Percentiles rank a stretch among this genome's conserved stretches.
Conservation (phyloP, 2,113 vertebrate genomes). For the Lophochroa leadbeateri region DNA sequence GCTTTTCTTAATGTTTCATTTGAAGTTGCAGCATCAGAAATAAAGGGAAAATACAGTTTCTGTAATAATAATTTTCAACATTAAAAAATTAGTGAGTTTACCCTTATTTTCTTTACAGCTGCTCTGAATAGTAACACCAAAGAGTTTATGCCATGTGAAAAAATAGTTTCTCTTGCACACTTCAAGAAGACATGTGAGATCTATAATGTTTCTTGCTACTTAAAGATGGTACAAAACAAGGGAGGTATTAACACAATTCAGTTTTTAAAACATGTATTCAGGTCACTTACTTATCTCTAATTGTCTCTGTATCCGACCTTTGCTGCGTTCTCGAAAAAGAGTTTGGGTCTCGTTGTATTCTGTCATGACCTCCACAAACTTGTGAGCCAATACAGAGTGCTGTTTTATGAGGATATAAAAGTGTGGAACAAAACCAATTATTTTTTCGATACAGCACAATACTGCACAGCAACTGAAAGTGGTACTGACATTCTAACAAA, state of each 20-base stretch:
- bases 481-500: not conserved
- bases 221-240: not conserved
- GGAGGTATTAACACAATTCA: not conserved
- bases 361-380: constrained; percentile 96
- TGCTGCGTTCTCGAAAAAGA: constrained; percentile 92
- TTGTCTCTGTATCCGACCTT: constrained; percentile 92
- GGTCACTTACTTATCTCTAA: constrained; percentile 93
- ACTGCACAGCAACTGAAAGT: not conserved
- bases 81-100: not conserved
- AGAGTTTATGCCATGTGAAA: not conserved
- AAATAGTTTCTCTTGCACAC: no score
- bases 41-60: not conserved
- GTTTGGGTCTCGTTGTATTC: constrained; percentile 92
- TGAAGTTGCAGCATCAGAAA: not conserved
- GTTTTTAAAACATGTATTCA: fast-evolving
- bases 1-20: not conserved
- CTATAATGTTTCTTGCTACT: not conserved
- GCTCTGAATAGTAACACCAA: not conserved
- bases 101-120: not conserved
- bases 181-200: not conserved
- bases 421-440: not conserved
- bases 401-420: constrained; percentile 42
- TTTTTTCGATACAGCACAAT: not conserved
- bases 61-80: not conserved
- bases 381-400: constrained; percentile 89